A percentile compares a stretch with the other conserved stretches of the same genome.
These are phyloP conservation scores for Bombus affinis DNA, from an alignment of 1,140 invertebrate genomes.

Conservation along the genomic window DNA sequence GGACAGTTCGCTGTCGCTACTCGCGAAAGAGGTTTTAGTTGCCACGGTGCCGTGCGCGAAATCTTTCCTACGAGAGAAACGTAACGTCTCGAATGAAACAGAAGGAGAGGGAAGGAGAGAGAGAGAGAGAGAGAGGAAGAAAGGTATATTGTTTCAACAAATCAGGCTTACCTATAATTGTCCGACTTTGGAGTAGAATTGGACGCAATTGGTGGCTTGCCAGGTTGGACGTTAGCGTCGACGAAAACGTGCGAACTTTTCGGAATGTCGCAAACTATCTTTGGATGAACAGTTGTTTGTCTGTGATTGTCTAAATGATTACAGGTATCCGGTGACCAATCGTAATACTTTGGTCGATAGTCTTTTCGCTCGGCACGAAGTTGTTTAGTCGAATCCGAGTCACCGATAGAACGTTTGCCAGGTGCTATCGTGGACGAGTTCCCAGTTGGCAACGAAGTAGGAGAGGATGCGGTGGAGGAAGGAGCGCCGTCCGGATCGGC, in stretches of 20 bases:
- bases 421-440: conserved; percentile 55
- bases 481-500: conserved; percentile 87
- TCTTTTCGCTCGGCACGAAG: conserved; percentile 81
- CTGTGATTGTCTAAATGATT: conserved; percentile 72
- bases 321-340: conserved; percentile 71
- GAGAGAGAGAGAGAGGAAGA: no score
- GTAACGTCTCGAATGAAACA: not conserved
- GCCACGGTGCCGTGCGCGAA: conserved; percentile 82
- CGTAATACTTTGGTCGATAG: conserved; percentile 80
- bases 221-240: conserved; percentile 68
- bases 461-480: conserved; percentile 80
- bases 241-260: conserved; percentile 81
- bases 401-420: conserved; percentile 66
- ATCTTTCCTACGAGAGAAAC: conserved; percentile 75
- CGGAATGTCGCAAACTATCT: conserved; percentile 83
- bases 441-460: conserved; percentile 68
- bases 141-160: no score
- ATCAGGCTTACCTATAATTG: conserved; percentile 71
- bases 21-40: conserved; percentile 76
- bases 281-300: conserved; percentile 81
- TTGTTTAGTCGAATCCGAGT: conserved; percentile 74
- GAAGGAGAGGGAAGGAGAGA: not conserved
- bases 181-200: conserved; percentile 73
- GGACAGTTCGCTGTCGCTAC: conserved; percentile 82
- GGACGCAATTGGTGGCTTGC: conserved; percentile 61